Evolutionary conservation across 2,888 invertebrate genomes (phyloP).

Genomic region (Pegoplata infirma): DNA sequence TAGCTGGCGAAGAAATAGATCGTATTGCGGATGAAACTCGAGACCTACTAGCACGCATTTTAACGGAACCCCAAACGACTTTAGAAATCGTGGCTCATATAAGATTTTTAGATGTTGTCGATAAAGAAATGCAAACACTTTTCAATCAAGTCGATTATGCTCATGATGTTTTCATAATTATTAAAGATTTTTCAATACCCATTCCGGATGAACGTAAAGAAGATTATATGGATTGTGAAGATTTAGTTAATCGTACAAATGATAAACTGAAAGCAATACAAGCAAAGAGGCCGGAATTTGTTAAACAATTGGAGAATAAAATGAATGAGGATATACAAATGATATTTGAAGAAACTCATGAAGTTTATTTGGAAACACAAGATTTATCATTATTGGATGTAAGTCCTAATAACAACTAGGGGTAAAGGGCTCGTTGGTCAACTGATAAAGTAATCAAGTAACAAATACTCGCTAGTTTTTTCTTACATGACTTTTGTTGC

Average conservation of each 20-base stretch:
- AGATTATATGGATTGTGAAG: constrained; percentile 77
- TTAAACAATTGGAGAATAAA: constrained; percentile 84
- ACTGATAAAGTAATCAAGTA: too few relatives aligned
- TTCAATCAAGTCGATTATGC: constrained; percentile 88
- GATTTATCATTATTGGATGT: constrained; percentile 73
- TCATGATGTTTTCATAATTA: constrained; percentile 89
- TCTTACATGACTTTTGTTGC: too few relatives aligned
- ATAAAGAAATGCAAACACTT: constrained; percentile 83
- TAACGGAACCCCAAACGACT: constrained; percentile 84
- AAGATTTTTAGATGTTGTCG: constrained; percentile 81
- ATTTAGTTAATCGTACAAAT: constrained; percentile 79
- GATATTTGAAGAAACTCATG: constrained; percentile 85
- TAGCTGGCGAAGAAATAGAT: constrained; percentile 82
- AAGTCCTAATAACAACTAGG: too few relatives aligned
- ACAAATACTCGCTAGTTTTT: too few relatives aligned
- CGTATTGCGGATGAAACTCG: constrained; percentile 75
- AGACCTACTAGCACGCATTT: constrained; percentile 82
- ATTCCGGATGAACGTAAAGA: constrained; percentile 85
- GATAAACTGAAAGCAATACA: constrained; percentile 81
- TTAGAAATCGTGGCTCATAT: constrained; percentile 82
- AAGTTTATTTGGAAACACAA: constrained; percentile 84
- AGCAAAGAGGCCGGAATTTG: constrained; percentile 84
- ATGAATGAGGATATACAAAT: constrained; percentile 88
- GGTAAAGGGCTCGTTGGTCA: too few relatives aligned
- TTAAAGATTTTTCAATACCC: constrained; percentile 87